Conservation (phyloP, 2,113 vertebrate genomes). For the Recurvirostra avosetta region DNA sequence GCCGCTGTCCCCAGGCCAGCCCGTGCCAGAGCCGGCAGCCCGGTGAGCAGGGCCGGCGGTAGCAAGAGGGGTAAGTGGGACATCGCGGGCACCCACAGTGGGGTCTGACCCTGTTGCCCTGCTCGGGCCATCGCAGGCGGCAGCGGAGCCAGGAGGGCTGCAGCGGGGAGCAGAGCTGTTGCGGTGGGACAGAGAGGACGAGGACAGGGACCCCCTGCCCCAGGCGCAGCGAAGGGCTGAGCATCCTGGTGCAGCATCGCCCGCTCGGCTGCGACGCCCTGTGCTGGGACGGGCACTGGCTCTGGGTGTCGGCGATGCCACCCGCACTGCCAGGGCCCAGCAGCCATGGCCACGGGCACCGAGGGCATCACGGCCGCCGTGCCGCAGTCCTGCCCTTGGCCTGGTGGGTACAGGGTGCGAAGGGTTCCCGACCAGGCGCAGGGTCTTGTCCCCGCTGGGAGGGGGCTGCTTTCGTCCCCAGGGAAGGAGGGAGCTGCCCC, state of each 20-base stretch:
- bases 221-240: rapidly evolving
- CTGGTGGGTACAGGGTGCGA: not conserved
- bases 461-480: not conserved
- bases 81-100: rapidly evolving
- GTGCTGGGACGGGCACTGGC: not conserved
- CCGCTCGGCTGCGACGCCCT: rapidly evolving
- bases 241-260: not conserved
- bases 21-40: not conserved
- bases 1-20: not conserved
- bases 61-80: not conserved
- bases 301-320: rapidly evolving
- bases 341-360: rapidly evolving
- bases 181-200: rapidly evolving
- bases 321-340: not conserved
- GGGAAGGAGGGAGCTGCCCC: not conserved
- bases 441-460: not conserved
- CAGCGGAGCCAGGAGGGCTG: rapidly evolving
- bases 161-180: rapidly evolving
- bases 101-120: rapidly evolving
- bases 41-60: rapidly evolving
- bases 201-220: not conserved
- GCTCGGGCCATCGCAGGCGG: rapidly evolving
- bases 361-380: rapidly evolving
- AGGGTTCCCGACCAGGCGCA: rapidly evolving
- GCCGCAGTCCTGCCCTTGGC: not conserved